phyloP scores from a whole-genome alignment of 2,113 vertebrate species.

The Xiphophorus couchianus region DNA sequence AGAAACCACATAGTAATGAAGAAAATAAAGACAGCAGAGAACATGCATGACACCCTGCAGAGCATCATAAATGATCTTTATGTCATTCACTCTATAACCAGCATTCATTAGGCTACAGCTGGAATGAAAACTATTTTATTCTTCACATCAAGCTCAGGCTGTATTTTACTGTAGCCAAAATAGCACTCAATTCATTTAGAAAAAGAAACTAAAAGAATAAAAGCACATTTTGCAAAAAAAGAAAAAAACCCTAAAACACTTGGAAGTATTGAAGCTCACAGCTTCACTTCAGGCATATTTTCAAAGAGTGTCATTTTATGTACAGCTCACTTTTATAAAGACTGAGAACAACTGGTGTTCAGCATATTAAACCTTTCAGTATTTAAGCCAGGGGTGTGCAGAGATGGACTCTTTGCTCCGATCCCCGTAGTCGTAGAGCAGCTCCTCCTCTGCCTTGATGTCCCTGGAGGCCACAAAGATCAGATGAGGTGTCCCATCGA shows the following conservation, averaged over 20 bases:
- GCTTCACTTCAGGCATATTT: constrained; percentile 54
- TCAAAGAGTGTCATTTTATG: constrained; percentile 9
- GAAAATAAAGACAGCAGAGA: too few species aligned
- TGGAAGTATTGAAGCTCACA: constrained; percentile 62
- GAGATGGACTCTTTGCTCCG: constrained; percentile 89
- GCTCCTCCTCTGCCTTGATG: constrained; percentile 89
- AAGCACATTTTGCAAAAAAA: constrained; percentile 66
- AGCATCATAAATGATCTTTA: too few species aligned
- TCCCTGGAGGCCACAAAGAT: constrained; percentile 92
- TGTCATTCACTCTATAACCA: neutral
- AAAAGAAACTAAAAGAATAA: constrained; percentile 54
- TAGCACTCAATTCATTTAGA: constrained; percentile 18
- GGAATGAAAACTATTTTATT: constrained; percentile 54
- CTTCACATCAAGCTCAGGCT: constrained; percentile 32
- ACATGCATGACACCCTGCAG: too few species aligned
- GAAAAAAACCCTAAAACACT: constrained; percentile 54
- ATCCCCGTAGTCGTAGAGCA: constrained; percentile 96
- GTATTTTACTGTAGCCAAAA: constrained; percentile 49
- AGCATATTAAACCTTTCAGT: constrained; percentile 61
- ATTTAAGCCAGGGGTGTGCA: constrained; percentile 94
- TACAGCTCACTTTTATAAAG: neutral
- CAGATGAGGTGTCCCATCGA: constrained; percentile 89
- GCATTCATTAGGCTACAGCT: neutral
- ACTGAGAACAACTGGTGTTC: constrained; percentile 14
- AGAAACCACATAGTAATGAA: too few species aligned